These are phyloP conservation scores for Heptranchias perlo DNA, from an alignment of 2,113 vertebrate species.

Conservation along the genomic window DNA sequence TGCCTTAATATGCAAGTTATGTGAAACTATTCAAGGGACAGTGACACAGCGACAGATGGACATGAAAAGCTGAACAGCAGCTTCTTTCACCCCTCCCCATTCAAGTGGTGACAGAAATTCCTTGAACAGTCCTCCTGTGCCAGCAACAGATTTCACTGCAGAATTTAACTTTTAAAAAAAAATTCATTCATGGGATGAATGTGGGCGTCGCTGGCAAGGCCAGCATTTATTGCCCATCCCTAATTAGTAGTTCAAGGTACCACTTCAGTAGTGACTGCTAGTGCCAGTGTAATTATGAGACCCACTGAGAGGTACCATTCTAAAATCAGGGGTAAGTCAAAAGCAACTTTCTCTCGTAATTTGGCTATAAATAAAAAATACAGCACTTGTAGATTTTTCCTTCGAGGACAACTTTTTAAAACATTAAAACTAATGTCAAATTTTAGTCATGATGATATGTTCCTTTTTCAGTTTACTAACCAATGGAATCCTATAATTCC, in stretches of 20 bases:
- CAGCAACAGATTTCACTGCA: background rate
- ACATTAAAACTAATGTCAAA: no score
- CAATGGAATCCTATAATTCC: no score
- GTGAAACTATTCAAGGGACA: background rate
- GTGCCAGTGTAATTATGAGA: background rate
- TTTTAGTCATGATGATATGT: no score
- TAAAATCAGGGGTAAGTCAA: background rate
- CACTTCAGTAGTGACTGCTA: background rate
- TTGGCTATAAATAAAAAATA: no score
- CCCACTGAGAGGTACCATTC: background rate
- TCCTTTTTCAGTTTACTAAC: no score
- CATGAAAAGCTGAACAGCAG: background rate
- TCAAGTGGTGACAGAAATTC: conserved; percentile 16
- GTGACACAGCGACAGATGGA: background rate
- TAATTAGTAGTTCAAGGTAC: background rate
- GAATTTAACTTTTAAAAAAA: no score
- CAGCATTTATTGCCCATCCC: no score
- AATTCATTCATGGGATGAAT: no score
- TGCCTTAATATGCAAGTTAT: background rate
- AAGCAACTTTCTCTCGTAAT: background rate
- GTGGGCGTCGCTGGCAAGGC: no score
- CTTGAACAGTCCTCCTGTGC: background rate
- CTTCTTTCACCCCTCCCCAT: background rate
- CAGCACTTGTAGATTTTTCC: no score
- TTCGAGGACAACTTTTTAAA: no score